Conservation (phyloP, 2,888 invertebrate genomes). For the Chloroclystis v-ata region DNA sequence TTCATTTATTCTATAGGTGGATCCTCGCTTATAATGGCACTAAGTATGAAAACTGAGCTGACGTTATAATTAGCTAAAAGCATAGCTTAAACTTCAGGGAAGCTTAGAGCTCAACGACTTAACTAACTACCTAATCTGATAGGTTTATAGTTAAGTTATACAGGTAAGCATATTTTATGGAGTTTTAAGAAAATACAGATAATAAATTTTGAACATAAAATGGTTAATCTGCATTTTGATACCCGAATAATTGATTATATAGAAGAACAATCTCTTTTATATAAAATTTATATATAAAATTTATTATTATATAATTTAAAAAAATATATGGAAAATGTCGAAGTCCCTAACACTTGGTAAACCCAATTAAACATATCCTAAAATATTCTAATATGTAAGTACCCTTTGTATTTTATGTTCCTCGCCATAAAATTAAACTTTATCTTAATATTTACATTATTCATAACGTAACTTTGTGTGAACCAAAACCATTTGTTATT, state of each 20-base stretch:
- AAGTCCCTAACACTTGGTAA: too few species aligned
- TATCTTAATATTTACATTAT: conserved; percentile 2
- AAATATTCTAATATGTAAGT: background rate
- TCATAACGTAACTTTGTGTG: conserved; percentile 8
- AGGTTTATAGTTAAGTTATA: conserved; percentile 5
- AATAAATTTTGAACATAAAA: too few species aligned
- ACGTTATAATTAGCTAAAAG: conserved; percentile 28
- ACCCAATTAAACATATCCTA: background rate
- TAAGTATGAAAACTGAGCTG: conserved; percentile 12
- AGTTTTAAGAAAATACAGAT: background rate
- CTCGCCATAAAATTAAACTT: background rate
- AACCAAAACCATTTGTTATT: conserved; percentile 15
- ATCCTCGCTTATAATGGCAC: background rate
- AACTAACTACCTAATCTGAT: conserved; percentile 23
- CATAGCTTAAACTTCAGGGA: conserved; percentile 24
- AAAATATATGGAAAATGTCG: too few species aligned
- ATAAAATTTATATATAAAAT: too few species aligned
- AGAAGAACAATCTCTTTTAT: too few species aligned
- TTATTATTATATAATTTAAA: too few species aligned
- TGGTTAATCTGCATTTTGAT: too few species aligned
- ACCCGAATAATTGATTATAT: too few species aligned
- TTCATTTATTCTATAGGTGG: too few species aligned
- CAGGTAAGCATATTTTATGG: conserved; percentile 5
- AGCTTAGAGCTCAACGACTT: conserved; percentile 28
- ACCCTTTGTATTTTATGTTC: background rate